Evolutionary conservation across 2,797 vertebrate species (phyloP).

Genomic region (Aselliscus stoliczkanus): DNA sequence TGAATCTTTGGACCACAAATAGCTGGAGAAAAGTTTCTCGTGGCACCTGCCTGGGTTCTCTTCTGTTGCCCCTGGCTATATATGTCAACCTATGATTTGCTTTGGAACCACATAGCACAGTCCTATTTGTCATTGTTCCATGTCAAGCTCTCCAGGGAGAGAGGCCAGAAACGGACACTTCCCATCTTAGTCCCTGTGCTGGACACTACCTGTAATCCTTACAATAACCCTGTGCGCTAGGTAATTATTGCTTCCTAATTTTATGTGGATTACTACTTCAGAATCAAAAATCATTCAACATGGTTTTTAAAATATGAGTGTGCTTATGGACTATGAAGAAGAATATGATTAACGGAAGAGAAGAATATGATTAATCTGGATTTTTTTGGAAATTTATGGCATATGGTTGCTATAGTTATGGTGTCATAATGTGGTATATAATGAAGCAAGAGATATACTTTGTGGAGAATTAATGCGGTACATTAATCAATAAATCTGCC

Average conservation of each 20-base stretch:
- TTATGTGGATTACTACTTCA: conserved; percentile 17
- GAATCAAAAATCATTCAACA: conserved; percentile 1
- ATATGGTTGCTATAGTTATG: not conserved
- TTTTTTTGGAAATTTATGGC: not conserved
- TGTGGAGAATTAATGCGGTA: not conserved
- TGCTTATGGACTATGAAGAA: not conserved
- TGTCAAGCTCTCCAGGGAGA: not conserved
- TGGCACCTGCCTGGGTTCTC: not conserved
- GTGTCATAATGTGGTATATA: not conserved
- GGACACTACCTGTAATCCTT: not conserved
- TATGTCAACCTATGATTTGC: not conserved
- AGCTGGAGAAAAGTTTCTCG: not conserved
- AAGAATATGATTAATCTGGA: not conserved
- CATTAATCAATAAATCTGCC: not conserved
- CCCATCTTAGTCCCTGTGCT: not conserved
- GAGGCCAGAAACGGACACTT: too few relatives aligned
- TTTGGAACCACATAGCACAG: not conserved
- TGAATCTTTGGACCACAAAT: not conserved
- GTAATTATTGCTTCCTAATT: not conserved
- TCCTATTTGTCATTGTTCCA: not conserved
- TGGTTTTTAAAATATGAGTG: not conserved
- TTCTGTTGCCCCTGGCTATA: not conserved
- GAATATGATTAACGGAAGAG: not conserved
- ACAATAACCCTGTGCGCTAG: not conserved
- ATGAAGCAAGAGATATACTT: not conserved